Conservation (phyloP, 2,113 vertebrate genomes). For the Xyliphius kryptos region DNA sequence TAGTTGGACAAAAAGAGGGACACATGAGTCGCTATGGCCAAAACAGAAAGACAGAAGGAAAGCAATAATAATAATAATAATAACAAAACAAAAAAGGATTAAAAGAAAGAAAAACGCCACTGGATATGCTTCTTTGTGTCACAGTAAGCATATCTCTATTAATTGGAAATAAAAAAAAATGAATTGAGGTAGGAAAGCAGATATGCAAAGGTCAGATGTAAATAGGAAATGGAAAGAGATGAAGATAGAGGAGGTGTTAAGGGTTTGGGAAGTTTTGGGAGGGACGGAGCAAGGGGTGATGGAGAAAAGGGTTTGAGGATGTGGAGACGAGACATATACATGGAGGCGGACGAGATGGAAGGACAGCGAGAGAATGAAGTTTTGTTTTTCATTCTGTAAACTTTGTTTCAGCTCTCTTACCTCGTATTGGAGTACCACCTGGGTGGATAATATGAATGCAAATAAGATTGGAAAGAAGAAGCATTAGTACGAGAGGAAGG, state of each 20-base stretch:
- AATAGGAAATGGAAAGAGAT: slow-evolving; percentile 49
- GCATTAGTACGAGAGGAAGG: slow-evolving; percentile 99
- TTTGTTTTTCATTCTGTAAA: slow-evolving; percentile 99
- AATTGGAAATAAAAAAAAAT: slow-evolving; percentile 65
- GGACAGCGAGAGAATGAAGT: slow-evolving; percentile 97
- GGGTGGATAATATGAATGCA: slow-evolving; percentile 99
- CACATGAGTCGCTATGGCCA: slow-evolving; percentile 96
- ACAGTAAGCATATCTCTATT: slow-evolving; percentile 90
- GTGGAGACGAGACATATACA: slow-evolving; percentile 73
- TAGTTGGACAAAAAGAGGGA: slow-evolving; percentile 96
- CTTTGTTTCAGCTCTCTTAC: slow-evolving; percentile 99
- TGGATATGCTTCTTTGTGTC: slow-evolving; percentile 91
- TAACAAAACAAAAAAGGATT: no score
- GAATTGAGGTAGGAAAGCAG: no score
- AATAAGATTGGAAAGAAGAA: slow-evolving; percentile 99
- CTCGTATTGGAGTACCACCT: slow-evolving; percentile 99
- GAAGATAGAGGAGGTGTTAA: slow-evolving; percentile 26
- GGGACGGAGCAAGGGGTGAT: no score
- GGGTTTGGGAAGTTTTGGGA: no score
- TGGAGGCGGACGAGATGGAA: slow-evolving; percentile 70
- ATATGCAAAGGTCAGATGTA: slow-evolving; percentile 55
- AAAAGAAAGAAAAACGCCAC: slow-evolving; percentile 69
- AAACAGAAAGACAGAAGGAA: slow-evolving; percentile 52
- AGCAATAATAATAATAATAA: slow-evolving; percentile 45
- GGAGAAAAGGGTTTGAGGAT: no score